phyloP scores from a whole-genome alignment of 23 tunicate genomes.

The Trididemnum miniatum region DNA sequence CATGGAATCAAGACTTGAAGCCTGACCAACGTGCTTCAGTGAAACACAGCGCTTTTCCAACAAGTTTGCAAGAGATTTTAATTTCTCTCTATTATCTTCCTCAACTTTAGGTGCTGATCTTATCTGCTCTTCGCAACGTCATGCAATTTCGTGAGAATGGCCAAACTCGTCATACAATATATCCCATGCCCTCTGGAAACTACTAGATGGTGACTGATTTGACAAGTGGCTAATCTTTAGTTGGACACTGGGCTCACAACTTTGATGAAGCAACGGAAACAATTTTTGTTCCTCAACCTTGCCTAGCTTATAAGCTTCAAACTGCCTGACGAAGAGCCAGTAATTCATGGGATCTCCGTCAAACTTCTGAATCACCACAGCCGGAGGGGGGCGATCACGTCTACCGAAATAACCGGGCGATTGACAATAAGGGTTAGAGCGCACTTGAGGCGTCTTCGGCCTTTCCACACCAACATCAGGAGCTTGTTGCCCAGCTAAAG shows the following conservation, averaged over 20 bases:
- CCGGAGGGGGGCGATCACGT: conserved; percentile 14
- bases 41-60: not conserved
- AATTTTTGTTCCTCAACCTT: not conserved
- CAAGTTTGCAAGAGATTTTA: not conserved
- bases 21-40: not conserved
- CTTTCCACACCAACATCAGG: too few relatives aligned
- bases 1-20: conserved; percentile 26
- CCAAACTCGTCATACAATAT: conserved; percentile 17
- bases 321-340: conserved; percentile 10
- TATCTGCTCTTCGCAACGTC: conserved; percentile 12
- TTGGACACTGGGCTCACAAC: conserved; percentile 7
- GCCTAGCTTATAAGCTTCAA: not conserved
- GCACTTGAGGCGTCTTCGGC: too few relatives aligned
- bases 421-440: too few relatives aligned
- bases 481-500: too few relatives aligned
- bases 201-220: not conserved
- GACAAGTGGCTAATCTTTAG: conserved; percentile 1
- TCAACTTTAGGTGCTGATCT: not conserved
- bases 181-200: conserved; percentile 14
- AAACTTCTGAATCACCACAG: not conserved
- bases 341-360: conserved; percentile 8
- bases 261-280: not conserved
- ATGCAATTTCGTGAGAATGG: conserved; percentile 15
- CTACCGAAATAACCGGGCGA: too few relatives aligned
- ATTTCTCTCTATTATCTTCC: not conserved